Base-by-base conservation (phyloP, 2,797 vertebrate species). In the Danionella dracula region DNA sequence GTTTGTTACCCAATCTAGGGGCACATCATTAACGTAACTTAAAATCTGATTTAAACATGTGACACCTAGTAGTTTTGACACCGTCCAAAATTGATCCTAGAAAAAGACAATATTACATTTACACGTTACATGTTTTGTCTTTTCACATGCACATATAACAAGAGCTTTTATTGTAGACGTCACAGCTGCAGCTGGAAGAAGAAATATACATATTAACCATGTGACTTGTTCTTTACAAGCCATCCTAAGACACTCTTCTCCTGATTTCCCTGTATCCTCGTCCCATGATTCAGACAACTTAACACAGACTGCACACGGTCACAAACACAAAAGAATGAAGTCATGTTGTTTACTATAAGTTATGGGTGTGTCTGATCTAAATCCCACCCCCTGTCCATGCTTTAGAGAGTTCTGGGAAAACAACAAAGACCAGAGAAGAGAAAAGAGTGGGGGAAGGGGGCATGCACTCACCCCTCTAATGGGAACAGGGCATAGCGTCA, bases 171-270 rank as follows among this genome's bases (percentile, higher is more conserved):
- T n/a, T n/a, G n/a, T n/a, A n/a, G n/a, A n/a, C n/a, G n/a, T n/a
- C n/a, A n/a, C n/a, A n/a, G n/a, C n/a, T n/a, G n/a, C n/a, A n/a
- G n/a, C n/a, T n/a, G n/a, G 6, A 27, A 27, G 23, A 27, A 27
- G 6, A 6, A 3, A 27, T 3, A 27, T 27, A 3, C 23, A 27
- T 6, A 27, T 3, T n/a, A 8, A 1, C 32, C 8, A 10, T 42
- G 44, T 53, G 55, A 19, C 48, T 20, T 37, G 56, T 78, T 72
- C 83, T 83, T 85, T 81, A n/a, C 62, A 81, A 80, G 74, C 79
- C 85, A 76, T 60, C 31, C 15, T 32, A 64, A 53, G 21, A 50
- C 23, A 23, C 5, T 59, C 58, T 23, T 45, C 35, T 17, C 31
- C n/a, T n/a, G n/a, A n/a, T n/a, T n/a, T n/a, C 53, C 46, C 49